Evolutionary conservation across 53 echinoderm and acorn worm species (phyloP), one percentile per base, ranked within the genome.

Genomic region (Mesocentrotus franciscanus): DNA sequence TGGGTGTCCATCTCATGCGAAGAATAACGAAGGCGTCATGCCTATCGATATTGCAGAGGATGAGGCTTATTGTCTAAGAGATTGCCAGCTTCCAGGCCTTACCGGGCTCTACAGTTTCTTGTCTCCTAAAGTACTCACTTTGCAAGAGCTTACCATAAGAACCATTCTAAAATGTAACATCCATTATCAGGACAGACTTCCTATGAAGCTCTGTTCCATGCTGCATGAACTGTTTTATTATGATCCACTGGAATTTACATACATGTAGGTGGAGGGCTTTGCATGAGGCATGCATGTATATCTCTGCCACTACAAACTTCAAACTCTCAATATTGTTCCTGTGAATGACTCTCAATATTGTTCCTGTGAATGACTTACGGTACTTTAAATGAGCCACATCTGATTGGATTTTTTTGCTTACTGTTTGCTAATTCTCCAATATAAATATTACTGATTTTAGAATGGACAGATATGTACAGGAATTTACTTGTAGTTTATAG

Each of bases 61-160:
- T 0, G 87, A 87, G n/a, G 58, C 58, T 57, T 8, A 11, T 14
- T 12, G 58, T 29, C 87, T 57, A 14, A 2, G 27, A 4, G 58
- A 87, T 87, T 13, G 87, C 9, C 27, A 56, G 30, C 56, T 56
- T 56, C 22, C 17, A 5, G 75, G 22, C 24, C 33, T 64, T 10
- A 34, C 39, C 4, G 36, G 35, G 35, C 61, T 91, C 12, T 91
- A 64, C 66, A 2, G 42, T 56, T 57, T 74, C 24, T 14, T 92
- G 75, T 42, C 71, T 56, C 33, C 92, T 27, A 16, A 18, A 26
- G 55, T 75, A 13, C 68, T 66, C 42, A 35, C 92, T 56, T 42
- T 92, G 42, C 71, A 92, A 56, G 92, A 92, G 92, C n/a, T 92
- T 24, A 42, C 49, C 0, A 10, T 72, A n/a, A 92, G 92, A 35